These are phyloP conservation scores for Scaptomyza cyrtandrae DNA, from an alignment of 2,888 invertebrate genomes.

Conservation along the genomic window DNA sequence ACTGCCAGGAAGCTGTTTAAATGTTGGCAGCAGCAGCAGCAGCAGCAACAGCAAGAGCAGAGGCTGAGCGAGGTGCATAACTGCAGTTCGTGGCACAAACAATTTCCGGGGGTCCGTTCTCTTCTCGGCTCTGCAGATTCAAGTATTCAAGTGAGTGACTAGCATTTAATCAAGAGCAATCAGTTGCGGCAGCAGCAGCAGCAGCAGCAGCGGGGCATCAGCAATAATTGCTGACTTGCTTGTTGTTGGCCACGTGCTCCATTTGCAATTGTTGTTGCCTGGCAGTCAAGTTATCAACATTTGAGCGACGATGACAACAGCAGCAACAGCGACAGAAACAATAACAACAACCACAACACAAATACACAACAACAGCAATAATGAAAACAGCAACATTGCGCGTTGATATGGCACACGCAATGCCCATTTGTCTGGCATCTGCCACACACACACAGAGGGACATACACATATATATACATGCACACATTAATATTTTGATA, in stretches of 20 bases:
- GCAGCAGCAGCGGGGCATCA: constrained; percentile 31
- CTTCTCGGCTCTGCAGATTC: constrained; percentile 35
- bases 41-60: neutral
- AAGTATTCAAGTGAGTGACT: constrained; percentile 71
- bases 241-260: constrained; percentile 67
- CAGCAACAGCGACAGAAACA: constrained; percentile 33
- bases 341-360: constrained; percentile 31
- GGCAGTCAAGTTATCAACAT: constrained; percentile 59
- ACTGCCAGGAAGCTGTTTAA: constrained; percentile 67
- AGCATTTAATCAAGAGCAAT: constrained; percentile 76
- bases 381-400: constrained; percentile 9
- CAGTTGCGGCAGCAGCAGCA: constrained; percentile 62
- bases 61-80: constrained; percentile 39
- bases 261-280: constrained; percentile 53
- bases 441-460: constrained; percentile 50
- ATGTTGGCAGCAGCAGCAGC: constrained; percentile 49
- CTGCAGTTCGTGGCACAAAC: constrained; percentile 72
- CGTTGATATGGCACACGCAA: constrained; percentile 73
- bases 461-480: constrained; percentile 20
- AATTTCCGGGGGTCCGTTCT: constrained; percentile 67
- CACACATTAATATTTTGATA: constrained; percentile 64
- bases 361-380: neutral
- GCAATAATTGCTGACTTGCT: constrained; percentile 58
- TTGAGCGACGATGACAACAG: constrained; percentile 66
- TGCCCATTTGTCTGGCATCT: constrained; percentile 73